phyloP scores from a whole-genome alignment of 1,140 invertebrate genomes.

The Paracyclopina nana region DNA sequence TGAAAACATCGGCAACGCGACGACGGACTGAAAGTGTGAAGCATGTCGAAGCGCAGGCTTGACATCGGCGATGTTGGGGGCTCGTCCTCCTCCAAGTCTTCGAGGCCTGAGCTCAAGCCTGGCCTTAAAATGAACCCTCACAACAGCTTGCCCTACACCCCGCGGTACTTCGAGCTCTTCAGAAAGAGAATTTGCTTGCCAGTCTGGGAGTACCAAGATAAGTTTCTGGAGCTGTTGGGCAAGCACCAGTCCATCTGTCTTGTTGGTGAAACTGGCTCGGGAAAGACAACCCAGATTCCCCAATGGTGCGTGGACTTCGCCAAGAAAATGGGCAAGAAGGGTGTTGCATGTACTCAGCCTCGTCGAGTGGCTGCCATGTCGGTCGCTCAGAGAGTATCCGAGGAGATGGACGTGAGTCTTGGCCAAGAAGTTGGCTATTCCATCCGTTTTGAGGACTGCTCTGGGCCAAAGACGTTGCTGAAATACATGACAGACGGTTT shows the following conservation, averaged over 20 bases:
- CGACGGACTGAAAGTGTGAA: too few species aligned
- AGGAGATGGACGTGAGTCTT: conserved; percentile 94
- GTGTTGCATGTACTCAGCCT: conserved; percentile 92
- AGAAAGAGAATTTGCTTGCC: conserved; percentile 76
- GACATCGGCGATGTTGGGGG: conserved; percentile 1
- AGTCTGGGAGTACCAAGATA: conserved; percentile 90
- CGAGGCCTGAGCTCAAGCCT: conserved; percentile 21
- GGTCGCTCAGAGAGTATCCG: conserved; percentile 88
- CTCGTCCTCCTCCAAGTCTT: conserved; percentile 1
- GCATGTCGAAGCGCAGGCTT: not conserved
- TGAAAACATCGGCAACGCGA: too few species aligned
- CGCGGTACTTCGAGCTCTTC: conserved; percentile 54
- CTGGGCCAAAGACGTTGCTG: conserved; percentile 70
- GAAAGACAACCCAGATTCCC: conserved; percentile 62
- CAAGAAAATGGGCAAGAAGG: conserved; percentile 43
- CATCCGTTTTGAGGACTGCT: conserved; percentile 98
- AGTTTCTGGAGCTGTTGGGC: conserved; percentile 77
- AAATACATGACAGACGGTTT: conserved; percentile 98
- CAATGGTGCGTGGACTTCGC: conserved; percentile 75
- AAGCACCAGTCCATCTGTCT: conserved; percentile 80
- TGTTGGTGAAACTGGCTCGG: conserved; percentile 88
- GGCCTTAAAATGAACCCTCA: conserved; percentile 43
- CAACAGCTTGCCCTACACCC: conserved; percentile 51
- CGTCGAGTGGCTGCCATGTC: conserved; percentile 72
- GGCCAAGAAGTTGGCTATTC: conserved; percentile 98